Percentiles rank a stretch among this genome's conserved stretches.
Conservation (phyloP, 2,888 invertebrate species). For the Diabrotica balteata region DNA sequence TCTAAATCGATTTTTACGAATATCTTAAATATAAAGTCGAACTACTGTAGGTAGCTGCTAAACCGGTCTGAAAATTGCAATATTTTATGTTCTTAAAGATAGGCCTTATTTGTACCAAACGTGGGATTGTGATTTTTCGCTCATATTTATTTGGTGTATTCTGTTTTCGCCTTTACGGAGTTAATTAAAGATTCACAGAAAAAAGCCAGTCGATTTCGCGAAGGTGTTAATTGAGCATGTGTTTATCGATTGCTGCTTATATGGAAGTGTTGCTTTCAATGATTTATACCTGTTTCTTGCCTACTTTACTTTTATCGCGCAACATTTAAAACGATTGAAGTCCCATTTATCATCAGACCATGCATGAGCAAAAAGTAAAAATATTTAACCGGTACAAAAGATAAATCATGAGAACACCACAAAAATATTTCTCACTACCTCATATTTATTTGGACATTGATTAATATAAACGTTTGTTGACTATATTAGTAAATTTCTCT, state of each 20-base stretch:
- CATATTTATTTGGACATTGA: no score
- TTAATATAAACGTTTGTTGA: no score
- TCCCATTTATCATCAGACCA: no score
- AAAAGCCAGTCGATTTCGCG: slow-evolving; percentile 32
- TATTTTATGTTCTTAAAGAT: slow-evolving; percentile 55
- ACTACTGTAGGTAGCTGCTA: slow-evolving; percentile 50
- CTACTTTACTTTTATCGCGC: slow-evolving; percentile 3
- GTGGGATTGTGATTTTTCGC: slow-evolving; percentile 49
- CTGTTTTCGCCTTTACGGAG: slow-evolving; percentile 35
- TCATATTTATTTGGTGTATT: slow-evolving; percentile 36
- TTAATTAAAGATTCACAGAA: slow-evolving; percentile 40
- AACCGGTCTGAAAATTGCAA: slow-evolving; percentile 58
- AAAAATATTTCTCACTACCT: no score
- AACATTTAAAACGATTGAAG: neutral
- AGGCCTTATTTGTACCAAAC: slow-evolving; percentile 51
- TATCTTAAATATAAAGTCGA: slow-evolving; percentile 12
- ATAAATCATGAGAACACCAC: no score
- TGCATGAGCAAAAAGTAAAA: no score
- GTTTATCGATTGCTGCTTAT: slow-evolving; percentile 31
- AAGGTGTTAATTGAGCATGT: slow-evolving; percentile 39
- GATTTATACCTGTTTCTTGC: slow-evolving; percentile 19
- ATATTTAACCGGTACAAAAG: no score
- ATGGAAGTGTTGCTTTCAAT: slow-evolving; percentile 32
- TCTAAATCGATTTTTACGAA: slow-evolving; percentile 44
- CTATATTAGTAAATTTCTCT: no score